Percentiles rank a stretch among this genome's conserved stretches.
phyloP scores from a whole-genome alignment of 2,888 invertebrate species.

The Scaptomyza reducta region DNA sequence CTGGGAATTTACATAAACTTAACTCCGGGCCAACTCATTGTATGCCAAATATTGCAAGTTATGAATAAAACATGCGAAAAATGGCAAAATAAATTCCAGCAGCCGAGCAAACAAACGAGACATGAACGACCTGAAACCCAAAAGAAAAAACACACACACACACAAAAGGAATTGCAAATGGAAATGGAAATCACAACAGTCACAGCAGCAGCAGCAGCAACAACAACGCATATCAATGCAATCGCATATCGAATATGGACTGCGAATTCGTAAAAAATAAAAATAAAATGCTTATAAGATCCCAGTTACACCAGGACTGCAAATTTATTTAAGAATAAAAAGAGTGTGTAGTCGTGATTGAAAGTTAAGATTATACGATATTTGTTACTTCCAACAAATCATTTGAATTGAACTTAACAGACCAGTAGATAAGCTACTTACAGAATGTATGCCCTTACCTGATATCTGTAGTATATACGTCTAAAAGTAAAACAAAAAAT shows the following conservation, averaged over 20 bases:
- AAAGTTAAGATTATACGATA: background rate
- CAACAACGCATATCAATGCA: slow-evolving; percentile 24
- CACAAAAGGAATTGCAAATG: slow-evolving; percentile 72
- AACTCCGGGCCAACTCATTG: slow-evolving; percentile 59
- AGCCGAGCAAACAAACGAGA: slow-evolving; percentile 56
- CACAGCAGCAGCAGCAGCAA: slow-evolving; percentile 9
- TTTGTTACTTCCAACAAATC: background rate
- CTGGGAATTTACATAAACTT: slow-evolving; percentile 62
- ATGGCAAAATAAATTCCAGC: slow-evolving; percentile 63
- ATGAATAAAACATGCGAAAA: slow-evolving; percentile 76
- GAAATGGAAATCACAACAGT: slow-evolving; percentile 66
- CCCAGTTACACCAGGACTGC: slow-evolving; percentile 29
- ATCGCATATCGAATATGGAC: slow-evolving; percentile 60
- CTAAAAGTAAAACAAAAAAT: background rate
- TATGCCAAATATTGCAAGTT: slow-evolving; percentile 73
- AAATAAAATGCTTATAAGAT: slow-evolving; percentile 6
- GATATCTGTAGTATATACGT: background rate
- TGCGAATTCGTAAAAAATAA: slow-evolving; percentile 19
- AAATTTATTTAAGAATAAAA: background rate
- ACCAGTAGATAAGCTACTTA: background rate
- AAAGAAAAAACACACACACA: slow-evolving; percentile 25
- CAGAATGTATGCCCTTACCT: background rate
- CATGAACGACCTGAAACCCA: slow-evolving; percentile 34
- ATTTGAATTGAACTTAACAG: background rate
- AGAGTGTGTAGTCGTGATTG: background rate